phyloP scores from a whole-genome alignment of 1,140 invertebrate genomes.

The Drosophila yakuba region DNA sequence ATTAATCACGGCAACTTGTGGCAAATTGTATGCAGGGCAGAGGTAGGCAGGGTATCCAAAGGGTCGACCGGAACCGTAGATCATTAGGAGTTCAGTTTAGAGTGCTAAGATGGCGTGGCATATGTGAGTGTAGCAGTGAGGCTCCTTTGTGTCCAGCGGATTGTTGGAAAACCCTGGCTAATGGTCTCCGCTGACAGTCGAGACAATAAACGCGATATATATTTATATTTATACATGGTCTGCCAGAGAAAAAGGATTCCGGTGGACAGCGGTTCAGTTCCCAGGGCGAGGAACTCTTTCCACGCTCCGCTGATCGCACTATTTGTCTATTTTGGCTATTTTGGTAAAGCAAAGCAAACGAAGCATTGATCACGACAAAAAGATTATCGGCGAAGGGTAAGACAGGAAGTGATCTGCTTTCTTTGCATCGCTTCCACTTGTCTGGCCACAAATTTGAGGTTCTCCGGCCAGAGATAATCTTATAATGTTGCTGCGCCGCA shows the following conservation, averaged over 20 bases:
- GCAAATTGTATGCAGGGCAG: conserved; percentile 54
- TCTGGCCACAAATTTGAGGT: conserved; percentile 72
- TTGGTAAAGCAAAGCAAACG: conserved; percentile 35
- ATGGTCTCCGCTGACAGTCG: conserved; percentile 54
- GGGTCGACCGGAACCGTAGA: conserved; percentile 65
- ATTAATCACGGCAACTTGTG: conserved; percentile 73
- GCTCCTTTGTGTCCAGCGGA: conserved; percentile 31
- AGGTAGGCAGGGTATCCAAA: not conserved
- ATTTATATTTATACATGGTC: not conserved
- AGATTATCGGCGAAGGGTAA: conserved; percentile 57
- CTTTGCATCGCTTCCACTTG: conserved; percentile 63
- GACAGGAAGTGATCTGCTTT: conserved; percentile 34
- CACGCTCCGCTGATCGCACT: conserved; percentile 41
- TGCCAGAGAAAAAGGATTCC: conserved; percentile 6
- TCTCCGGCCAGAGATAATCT: conserved; percentile 59
- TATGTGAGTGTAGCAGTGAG: conserved; percentile 34
- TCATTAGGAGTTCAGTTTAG: conserved; percentile 52
- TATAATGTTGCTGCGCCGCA: conserved; percentile 53
- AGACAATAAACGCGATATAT: conserved; percentile 29
- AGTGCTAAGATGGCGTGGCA: conserved; percentile 26
- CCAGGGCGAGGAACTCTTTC: conserved; percentile 54
- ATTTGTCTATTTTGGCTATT: conserved; percentile 34
- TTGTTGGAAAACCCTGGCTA: conserved; percentile 52
- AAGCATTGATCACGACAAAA: conserved; percentile 57
- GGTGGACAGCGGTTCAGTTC: conserved; percentile 11